phyloP scores from a whole-genome alignment of 2,797 vertebrate genomes.

The Neomorphus geoffroyi region DNA sequence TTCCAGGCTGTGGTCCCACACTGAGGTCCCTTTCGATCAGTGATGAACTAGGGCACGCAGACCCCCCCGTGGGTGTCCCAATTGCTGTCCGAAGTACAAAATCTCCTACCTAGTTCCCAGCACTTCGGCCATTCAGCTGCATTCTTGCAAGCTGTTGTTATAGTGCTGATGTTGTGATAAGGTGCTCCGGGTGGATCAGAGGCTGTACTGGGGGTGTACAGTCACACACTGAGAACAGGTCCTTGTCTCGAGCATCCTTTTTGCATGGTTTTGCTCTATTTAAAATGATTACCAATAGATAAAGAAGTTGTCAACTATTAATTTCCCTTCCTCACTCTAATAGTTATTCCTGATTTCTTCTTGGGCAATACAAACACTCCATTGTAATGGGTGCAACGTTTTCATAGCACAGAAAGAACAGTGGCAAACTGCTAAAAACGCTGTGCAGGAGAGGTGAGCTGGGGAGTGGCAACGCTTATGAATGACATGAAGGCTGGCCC shows the following conservation, averaged over 20 bases:
- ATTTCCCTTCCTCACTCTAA: neutral
- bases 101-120: neutral
- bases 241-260: neutral
- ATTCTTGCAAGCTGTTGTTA: rapidly evolving
- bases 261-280: rapidly evolving
- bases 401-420: neutral
- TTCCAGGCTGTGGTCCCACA: neutral
- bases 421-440: neutral
- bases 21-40: neutral
- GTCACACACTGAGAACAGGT: rapidly evolving
- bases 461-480: neutral
- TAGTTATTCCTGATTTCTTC: neutral
- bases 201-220: rapidly evolving
- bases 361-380: rapidly evolving
- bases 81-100: neutral
- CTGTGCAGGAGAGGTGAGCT: neutral
- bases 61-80: neutral
- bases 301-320: neutral
- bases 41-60: neutral
- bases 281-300: neutral
- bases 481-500: rapidly evolving
- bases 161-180: rapidly evolving
- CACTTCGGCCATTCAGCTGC: neutral
- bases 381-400: neutral
- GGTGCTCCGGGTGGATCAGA: neutral